A percentile compares a stretch with the other conserved stretches of the same genome.
phyloP scores from a whole-genome alignment of 2,888 invertebrate genomes.

The Apodemia duryi region DNA sequence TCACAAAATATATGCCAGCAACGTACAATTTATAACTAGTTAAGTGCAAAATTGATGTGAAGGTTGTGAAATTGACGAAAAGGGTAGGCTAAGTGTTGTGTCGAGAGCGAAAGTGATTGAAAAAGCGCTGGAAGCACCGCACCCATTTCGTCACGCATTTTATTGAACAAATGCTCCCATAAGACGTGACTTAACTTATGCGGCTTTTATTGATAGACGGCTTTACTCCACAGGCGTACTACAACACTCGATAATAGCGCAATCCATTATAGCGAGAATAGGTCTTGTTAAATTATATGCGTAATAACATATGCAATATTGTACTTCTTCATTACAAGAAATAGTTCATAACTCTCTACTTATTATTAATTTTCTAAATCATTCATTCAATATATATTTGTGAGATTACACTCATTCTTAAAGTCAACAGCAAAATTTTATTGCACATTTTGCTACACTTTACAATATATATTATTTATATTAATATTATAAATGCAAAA shows the following conservation, averaged over 20 bases:
- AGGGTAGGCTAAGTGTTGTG: slow-evolving; percentile 75
- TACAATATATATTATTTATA: too few species aligned
- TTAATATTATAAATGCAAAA: too few species aligned
- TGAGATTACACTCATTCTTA: too few species aligned
- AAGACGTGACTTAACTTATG: slow-evolving; percentile 71
- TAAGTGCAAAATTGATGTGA: slow-evolving; percentile 73
- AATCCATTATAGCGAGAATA: not conserved
- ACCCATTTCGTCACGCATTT: slow-evolving; percentile 74
- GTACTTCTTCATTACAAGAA: too few species aligned
- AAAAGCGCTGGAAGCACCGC: slow-evolving; percentile 50
- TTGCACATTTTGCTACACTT: too few species aligned
- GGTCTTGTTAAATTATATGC: not conserved
- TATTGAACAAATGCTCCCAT: slow-evolving; percentile 73
- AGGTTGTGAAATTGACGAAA: slow-evolving; percentile 76
- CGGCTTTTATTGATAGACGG: slow-evolving; percentile 60
- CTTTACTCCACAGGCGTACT: not conserved
- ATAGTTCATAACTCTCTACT: too few species aligned
- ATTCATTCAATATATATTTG: too few species aligned
- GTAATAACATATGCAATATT: too few species aligned
- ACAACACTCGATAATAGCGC: not conserved
- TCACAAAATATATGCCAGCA: slow-evolving; percentile 13
- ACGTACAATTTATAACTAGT: slow-evolving; percentile 46
- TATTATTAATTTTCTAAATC: too few species aligned
- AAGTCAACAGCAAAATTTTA: too few species aligned
- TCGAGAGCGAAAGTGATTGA: slow-evolving; percentile 62